Evolutionary conservation across 2,113 vertebrate genomes (phyloP).

Genomic region (Baryphthengus martii): DNA sequence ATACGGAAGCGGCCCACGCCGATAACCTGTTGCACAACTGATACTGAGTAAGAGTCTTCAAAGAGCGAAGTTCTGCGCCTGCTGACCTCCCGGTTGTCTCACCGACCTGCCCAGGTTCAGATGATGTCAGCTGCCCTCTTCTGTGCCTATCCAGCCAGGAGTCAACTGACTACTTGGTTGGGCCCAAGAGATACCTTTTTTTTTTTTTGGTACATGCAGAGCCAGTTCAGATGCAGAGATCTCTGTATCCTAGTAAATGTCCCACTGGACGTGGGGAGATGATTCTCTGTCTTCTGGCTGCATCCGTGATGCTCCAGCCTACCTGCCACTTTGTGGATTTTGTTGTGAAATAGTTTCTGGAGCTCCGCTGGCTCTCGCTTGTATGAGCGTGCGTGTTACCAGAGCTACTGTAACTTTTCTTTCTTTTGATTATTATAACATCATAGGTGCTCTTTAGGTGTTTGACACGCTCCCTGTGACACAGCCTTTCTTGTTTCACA

Average conservation of each 20-base stretch:
- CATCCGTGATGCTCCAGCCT: background rate
- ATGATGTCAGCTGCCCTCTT: background rate
- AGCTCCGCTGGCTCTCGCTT: background rate
- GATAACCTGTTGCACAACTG: conserved; percentile 59
- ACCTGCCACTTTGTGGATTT: background rate
- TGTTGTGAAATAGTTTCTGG: background rate
- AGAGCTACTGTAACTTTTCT: background rate
- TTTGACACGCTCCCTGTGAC: background rate
- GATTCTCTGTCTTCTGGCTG: background rate
- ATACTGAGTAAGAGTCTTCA: conserved; percentile 12
- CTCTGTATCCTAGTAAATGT: background rate
- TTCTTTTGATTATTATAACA: background rate
- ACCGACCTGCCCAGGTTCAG: background rate
- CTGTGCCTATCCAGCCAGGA: background rate
- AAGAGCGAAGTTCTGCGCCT: conserved; percentile 11
- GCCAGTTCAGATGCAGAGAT: background rate
- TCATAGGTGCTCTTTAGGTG: background rate
- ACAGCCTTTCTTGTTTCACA: background rate
- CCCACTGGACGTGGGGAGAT: background rate
- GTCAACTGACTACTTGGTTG: no score
- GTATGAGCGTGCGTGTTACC: background rate
- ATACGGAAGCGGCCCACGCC: conserved; percentile 36
- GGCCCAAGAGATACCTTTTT: background rate
- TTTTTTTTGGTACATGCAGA: background rate
- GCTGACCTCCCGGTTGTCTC: background rate